A percentile compares a stretch with the other conserved stretches of the same genome.
Evolutionary conservation across 2,797 vertebrate species (phyloP).

Genomic region (Columba guinea): DNA sequence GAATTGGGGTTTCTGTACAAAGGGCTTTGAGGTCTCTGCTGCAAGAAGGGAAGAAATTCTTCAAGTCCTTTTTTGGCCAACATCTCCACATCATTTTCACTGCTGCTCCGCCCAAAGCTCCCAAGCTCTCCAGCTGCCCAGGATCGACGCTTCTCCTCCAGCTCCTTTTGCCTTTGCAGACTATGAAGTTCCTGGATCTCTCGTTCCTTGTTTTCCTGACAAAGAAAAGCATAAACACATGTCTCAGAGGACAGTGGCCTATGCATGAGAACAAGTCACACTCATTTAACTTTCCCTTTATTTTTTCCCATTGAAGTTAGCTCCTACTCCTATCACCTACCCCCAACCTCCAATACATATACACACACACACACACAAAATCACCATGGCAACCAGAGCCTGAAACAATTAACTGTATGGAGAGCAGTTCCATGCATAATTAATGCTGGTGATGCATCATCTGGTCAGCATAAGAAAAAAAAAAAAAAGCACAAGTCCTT

Average conservation of each 20-base stretch:
- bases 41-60: slow-evolving; percentile 82
- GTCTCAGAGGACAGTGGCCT: neutral
- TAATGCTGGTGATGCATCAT: neutral
- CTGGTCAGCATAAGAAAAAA: rapidly evolving
- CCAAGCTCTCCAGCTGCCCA: slow-evolving; percentile 82
- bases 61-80: slow-evolving; percentile 88
- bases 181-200: slow-evolving; percentile 87
- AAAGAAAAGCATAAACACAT: neutral
- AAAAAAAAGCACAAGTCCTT: neutral
- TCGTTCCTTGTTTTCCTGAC: slow-evolving; percentile 90
- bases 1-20: slow-evolving; percentile 85
- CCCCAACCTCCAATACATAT: neutral
- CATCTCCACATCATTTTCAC: slow-evolving; percentile 92
- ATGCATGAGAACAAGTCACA: neutral
- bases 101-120: slow-evolving; percentile 92
- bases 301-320: neutral
- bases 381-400: neutral
- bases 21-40: slow-evolving; percentile 86
- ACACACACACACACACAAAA: neutral
- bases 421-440: neutral
- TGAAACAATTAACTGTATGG: neutral
- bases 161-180: slow-evolving; percentile 84
- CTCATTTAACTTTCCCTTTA: neutral
- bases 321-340: neutral
- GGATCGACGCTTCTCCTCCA: slow-evolving; percentile 88